Evolutionary conservation across 1,140 invertebrate genomes (phyloP).

Genomic region (Akabosia matsudoensis): DNA sequence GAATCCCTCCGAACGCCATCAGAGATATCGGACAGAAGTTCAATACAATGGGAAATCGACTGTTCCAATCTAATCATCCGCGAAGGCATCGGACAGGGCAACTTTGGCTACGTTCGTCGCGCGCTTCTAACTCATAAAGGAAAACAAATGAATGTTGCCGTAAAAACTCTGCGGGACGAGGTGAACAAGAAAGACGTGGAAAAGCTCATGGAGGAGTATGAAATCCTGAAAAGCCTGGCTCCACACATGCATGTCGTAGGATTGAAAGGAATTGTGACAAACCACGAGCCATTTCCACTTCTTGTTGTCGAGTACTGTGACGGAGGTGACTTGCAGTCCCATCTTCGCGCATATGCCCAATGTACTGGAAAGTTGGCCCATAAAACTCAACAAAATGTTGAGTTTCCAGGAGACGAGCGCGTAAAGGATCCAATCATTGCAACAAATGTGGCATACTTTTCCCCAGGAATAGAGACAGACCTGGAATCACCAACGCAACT

Average conservation of each 20-base stretch:
- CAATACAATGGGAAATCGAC: slow-evolving; percentile 40
- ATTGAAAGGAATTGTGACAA: slow-evolving; percentile 60
- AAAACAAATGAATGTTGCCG: slow-evolving; percentile 23
- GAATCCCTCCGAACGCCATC: not conserved
- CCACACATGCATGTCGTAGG: slow-evolving; percentile 71
- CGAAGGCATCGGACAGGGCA: slow-evolving; percentile 34
- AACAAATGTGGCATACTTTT: slow-evolving; percentile 40
- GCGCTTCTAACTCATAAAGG: slow-evolving; percentile 27
- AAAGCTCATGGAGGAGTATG: slow-evolving; percentile 68
- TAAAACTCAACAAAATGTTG: not conserved
- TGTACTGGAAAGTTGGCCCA: slow-evolving; percentile 53
- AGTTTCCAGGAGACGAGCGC: not conserved
- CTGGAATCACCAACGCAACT: no score
- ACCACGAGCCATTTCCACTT: slow-evolving; percentile 54
- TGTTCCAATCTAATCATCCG: slow-evolving; percentile 15
- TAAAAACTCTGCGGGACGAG: slow-evolving; percentile 37
- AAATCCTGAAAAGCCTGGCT: slow-evolving; percentile 72
- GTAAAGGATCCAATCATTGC: slow-evolving; percentile 3
- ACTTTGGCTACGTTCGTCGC: slow-evolving; percentile 36
- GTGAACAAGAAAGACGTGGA: slow-evolving; percentile 7
- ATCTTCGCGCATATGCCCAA: slow-evolving; percentile 54
- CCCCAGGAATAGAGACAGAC: slow-evolving; percentile 5
- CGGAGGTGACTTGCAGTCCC: slow-evolving; percentile 67
- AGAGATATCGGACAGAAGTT: not conserved
- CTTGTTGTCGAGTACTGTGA: slow-evolving; percentile 73